Percentiles rank a stretch among this genome's conserved stretches.
Conservation (phyloP, 2,797 vertebrate species). For the Clarias pachynema region DNA sequence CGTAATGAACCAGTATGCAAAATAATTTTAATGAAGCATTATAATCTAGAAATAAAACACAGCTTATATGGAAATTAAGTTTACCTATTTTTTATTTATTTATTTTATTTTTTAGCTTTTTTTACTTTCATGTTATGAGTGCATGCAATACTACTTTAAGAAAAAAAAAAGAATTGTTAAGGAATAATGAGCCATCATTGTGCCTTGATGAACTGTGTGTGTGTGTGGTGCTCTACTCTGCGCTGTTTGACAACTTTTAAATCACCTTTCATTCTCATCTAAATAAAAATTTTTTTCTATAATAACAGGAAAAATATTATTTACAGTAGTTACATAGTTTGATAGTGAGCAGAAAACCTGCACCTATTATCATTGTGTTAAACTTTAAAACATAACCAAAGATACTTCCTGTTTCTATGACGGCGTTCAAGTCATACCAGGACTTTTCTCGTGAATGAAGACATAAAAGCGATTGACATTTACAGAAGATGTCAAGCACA, state of each 20-base stretch:
- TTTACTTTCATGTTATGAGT: not conserved
- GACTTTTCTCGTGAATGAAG: too few species aligned
- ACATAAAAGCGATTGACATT: too few species aligned
- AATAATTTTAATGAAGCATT: not conserved
- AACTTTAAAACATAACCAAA: not conserved
- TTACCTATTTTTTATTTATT: not conserved
- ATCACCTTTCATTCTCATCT: not conserved
- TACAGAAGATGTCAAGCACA: too few species aligned
- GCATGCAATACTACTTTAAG: not conserved
- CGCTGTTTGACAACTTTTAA: not conserved
- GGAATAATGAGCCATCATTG: not conserved
- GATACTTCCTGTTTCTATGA: not conserved
- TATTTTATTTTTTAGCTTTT: too few species aligned
- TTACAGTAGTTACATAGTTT: not conserved
- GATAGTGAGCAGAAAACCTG: not conserved
- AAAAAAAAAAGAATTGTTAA: not conserved
- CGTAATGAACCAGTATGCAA: conserved; percentile 12
- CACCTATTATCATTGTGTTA: not conserved
- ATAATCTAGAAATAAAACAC: not conserved
- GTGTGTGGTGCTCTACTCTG: not conserved
- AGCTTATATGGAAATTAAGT: not conserved
- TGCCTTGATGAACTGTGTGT: not conserved
- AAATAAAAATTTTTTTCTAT: too few species aligned
- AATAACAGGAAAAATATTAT: not conserved
- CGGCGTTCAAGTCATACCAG: too few species aligned